Evolutionary conservation across 1,140 invertebrate species (phyloP).

Genomic region (Liolophura sinensis): DNA sequence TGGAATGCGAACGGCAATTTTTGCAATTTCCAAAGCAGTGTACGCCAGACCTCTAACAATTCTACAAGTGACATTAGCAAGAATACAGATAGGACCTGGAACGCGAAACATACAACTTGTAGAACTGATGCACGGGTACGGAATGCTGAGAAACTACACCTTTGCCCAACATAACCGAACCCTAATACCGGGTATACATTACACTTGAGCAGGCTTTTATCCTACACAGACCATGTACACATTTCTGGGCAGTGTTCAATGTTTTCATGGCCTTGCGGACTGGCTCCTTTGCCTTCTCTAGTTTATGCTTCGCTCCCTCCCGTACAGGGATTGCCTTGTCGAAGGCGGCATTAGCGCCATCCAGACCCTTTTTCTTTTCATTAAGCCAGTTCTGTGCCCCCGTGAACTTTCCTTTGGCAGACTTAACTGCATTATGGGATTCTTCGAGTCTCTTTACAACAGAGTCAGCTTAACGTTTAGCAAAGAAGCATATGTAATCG

Average conservation of each 20-base stretch:
- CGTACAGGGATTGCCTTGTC: slow-evolving; percentile 15
- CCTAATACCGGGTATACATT: slow-evolving; percentile 23
- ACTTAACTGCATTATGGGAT: slow-evolving; percentile 2
- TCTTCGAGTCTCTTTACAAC: slow-evolving; percentile 7
- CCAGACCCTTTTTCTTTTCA: background rate
- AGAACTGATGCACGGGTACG: slow-evolving; percentile 13
- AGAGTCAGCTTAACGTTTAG: background rate
- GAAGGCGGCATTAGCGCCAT: slow-evolving; percentile 15
- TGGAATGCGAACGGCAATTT: slow-evolving; percentile 12
- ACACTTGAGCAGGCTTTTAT: slow-evolving; percentile 18
- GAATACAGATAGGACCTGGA: slow-evolving; percentile 13
- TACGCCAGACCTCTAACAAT: slow-evolving; percentile 11
- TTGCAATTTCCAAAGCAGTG: slow-evolving; percentile 13
- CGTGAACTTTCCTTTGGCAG: slow-evolving; percentile 1
- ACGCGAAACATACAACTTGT: slow-evolving; percentile 22
- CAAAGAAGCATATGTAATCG: too few relatives aligned
- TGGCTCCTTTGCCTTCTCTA: slow-evolving; percentile 23
- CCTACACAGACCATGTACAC: slow-evolving; percentile 21
- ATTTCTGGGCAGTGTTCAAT: slow-evolving; percentile 14
- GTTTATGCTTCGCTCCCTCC: slow-evolving; percentile 18
- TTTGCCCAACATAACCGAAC: slow-evolving; percentile 9
- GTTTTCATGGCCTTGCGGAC: slow-evolving; percentile 11
- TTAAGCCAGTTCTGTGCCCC: slow-evolving; percentile 10
- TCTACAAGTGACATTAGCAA: slow-evolving; percentile 17
- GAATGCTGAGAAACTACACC: slow-evolving; percentile 6